A percentile compares a stretch with the other conserved stretches of the same genome.
Evolutionary conservation across 2,888 invertebrate species (phyloP).

Genomic region (Lasius platythorax): DNA sequence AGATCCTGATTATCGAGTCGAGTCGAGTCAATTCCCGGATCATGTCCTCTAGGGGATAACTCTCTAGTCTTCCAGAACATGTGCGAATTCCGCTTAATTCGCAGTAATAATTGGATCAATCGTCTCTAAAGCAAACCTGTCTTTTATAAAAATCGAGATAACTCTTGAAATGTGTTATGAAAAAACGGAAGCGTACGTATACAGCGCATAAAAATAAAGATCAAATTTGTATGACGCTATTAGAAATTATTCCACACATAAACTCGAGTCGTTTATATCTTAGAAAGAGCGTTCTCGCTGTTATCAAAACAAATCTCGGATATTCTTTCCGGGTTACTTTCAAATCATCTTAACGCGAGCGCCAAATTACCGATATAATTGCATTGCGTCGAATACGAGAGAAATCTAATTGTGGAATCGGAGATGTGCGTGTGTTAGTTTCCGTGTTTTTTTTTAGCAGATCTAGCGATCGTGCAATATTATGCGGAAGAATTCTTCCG

Average conservation of each 20-base stretch:
- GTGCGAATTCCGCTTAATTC: constrained; percentile 5
- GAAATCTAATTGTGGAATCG: background rate
- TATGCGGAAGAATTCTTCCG: constrained; percentile 19
- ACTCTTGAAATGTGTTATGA: background rate
- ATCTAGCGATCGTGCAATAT: background rate
- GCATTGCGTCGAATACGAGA: background rate
- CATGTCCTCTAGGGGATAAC: background rate
- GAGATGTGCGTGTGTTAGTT: background rate
- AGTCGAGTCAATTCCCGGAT: constrained; percentile 32
- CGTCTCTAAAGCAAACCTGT: background rate
- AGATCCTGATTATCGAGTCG: constrained; percentile 51
- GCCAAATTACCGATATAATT: background rate
- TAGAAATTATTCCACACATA: background rate
- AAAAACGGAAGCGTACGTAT: background rate
- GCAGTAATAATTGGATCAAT: constrained; percentile 10
- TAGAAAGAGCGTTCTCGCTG: background rate
- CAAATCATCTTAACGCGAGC: background rate
- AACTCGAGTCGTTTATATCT: background rate
- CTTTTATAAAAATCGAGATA: background rate
- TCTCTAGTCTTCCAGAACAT: constrained; percentile 14
- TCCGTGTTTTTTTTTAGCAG: background rate
- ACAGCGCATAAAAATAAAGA: no score
- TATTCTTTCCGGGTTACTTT: background rate
- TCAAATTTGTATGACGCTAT: background rate
- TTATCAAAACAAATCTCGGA: background rate